Evolutionary conservation across 2,797 vertebrate genomes (phyloP).

Genomic region (Mormyrus hasselquistii): DNA sequence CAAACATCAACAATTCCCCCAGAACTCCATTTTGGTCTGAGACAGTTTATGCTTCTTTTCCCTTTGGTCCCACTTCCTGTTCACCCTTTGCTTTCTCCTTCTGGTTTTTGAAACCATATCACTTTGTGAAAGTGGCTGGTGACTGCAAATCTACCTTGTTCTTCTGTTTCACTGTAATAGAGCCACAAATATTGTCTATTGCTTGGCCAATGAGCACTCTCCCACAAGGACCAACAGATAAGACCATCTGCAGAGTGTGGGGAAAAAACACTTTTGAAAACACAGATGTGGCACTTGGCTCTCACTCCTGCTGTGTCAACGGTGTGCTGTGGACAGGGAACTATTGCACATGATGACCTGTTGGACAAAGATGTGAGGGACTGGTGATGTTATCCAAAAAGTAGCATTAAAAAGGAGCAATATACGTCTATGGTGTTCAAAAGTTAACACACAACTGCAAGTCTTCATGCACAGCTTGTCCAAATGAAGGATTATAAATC

Average conservation of each 20-base stretch:
- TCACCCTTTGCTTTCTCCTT: background rate
- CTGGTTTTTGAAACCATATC: background rate
- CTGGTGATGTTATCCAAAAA: background rate
- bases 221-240: background rate
- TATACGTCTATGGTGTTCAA: background rate
- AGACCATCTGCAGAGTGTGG: background rate
- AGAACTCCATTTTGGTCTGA: background rate
- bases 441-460: constrained; percentile 6
- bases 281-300: constrained; percentile 11
- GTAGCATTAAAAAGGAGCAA: background rate
- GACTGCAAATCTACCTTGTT: background rate
- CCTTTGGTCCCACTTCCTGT: background rate
- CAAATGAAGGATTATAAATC: background rate
- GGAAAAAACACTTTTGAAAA: background rate
- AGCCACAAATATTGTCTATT: background rate
- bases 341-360: background rate
- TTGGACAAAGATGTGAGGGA: background rate
- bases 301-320: background rate
- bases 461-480: background rate
- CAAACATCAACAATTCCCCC: background rate
- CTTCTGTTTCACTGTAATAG: background rate
- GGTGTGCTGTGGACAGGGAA: background rate
- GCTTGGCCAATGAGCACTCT: background rate
- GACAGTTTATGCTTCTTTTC: background rate
- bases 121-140: background rate